Evolutionary conservation across 2,797 vertebrate species (phyloP), one percentile per base, ranked within the genome.

Genomic region (Chromis chromis): DNA sequence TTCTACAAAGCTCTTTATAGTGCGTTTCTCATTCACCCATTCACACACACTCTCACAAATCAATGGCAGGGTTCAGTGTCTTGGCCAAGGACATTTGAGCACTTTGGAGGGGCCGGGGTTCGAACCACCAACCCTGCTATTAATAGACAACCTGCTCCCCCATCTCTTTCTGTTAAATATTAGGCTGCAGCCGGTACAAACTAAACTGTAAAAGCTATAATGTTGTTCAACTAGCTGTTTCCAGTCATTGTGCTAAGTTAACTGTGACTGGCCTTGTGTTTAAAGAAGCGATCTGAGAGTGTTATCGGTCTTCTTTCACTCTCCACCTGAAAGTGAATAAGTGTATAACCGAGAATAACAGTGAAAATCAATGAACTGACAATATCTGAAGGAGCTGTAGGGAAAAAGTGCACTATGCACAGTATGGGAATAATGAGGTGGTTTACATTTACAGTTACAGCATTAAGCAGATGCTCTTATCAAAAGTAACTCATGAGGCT

Each of bases 351-450:
- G 21, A 52, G 49, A 24, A 52, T 12, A 27, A 65, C 42, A 64
- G 13, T 48, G 27, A 71, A 83, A 75, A 79, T 81, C 75, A 78
- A 79, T 79, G 70, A 62, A 58, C 14, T 42, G 36, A 67, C 74
- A 64, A 66, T 66, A 40, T 66, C 63, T 62, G 24, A 70, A 62
- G 50, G 25, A 44, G 44, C 19, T 40, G 46, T 28, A 50, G 36
- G 54, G 55, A 13, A 67, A 63, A 81, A 27, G 25, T 76, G 55
- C 65, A 53, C 22, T 8, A 68, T 24, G 17, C 8, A 33, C 40
- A 7, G 27, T 49, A 44, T 25, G 58, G 40, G 36, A 66, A 28
- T 68, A 36, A 70, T 60, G 17, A 48, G 59, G 79, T 10, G 69
- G 63, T 84, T 88, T 59, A 67, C 57, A 55, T 76, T 76, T 75